Evolutionary conservation across 1,140 invertebrate species (phyloP).

Genomic region (Akabosia matsudoensis): DNA sequence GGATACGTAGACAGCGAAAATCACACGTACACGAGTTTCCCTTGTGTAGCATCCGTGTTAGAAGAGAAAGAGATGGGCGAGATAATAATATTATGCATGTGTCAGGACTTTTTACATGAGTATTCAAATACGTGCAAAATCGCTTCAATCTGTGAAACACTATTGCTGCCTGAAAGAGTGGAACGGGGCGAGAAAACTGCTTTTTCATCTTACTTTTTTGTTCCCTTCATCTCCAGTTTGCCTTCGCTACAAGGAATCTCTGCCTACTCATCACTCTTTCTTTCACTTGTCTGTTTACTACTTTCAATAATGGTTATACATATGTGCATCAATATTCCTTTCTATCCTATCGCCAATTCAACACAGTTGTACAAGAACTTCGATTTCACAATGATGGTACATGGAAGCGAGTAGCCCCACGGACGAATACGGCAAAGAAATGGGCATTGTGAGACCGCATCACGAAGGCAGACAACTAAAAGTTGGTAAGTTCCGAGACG

Average conservation of each 20-base stretch:
- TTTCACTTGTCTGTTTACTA: slow-evolving; percentile 17
- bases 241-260: background rate
- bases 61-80: slow-evolving; percentile 14
- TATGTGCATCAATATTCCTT: background rate
- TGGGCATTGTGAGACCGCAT: too few relatives aligned
- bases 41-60: slow-evolving; percentile 6
- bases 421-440: too few relatives aligned
- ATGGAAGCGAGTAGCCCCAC: too few relatives aligned
- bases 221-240: slow-evolving; percentile 9
- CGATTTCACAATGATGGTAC: too few relatives aligned
- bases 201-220: slow-evolving; percentile 33
- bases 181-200: slow-evolving; percentile 28
- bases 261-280: slow-evolving; percentile 21
- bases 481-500: too few relatives aligned
- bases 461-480: too few relatives aligned
- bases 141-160: slow-evolving; percentile 40
- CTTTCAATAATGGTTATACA: background rate
- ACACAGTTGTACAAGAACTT: background rate
- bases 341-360: background rate
- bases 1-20: background rate
- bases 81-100: slow-evolving; percentile 22
- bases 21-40: background rate
- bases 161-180: slow-evolving; percentile 36
- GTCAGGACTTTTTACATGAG: slow-evolving; percentile 21
- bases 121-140: slow-evolving; percentile 42